Evolutionary conservation across 2,797 vertebrate species (phyloP), one percentile per base, ranked within the genome.

Genomic region (Champsocephalus esox): DNA sequence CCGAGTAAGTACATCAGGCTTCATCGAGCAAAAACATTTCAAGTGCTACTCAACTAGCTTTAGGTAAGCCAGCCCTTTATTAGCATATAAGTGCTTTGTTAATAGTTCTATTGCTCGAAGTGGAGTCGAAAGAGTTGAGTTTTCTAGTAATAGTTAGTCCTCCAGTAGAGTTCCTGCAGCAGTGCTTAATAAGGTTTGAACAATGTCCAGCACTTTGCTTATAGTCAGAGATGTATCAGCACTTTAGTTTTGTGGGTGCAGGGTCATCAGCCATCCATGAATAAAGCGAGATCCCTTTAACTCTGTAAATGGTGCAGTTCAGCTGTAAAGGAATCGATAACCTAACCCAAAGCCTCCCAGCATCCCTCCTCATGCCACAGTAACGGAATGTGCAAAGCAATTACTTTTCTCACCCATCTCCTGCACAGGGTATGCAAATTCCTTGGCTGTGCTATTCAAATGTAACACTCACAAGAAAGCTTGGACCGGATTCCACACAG

Each of bases 261-360:
- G 61, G 63, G 44, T 85, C 81, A 58, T 75, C 38, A 32, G 43
- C 63, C 71, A 8, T 61, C 63, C 63, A 73, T 79, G 75, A 80
- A 85, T 85, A 80, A 82, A 78, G 51, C 16, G 45, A 79, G 81
- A 77, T 61, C 58, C 52, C 66, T 83, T 80, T 86, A 73, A 69
- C 75, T 54, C 55, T 80, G 32, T 84, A 70, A 84, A 84, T 78
- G 78, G 77, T 24, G 71, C 73, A 43, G 54, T 70, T 61, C 64
- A 68, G 68, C 74, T 72, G 79, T 80, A 75, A 81, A 78, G 49
- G 43, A 85, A 91, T 92, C 88, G 80, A 86, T 92, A 88, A 71
- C 34, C 32, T 66, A 66, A 86, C 75, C 71, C 78, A 48, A 56
- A 79, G 76, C 64, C 63, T 76, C 64, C 68, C 50, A 45, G 55